Evolutionary conservation across 2,113 vertebrate genomes (phyloP).

Genomic region (Fukomys damarensis): DNA sequence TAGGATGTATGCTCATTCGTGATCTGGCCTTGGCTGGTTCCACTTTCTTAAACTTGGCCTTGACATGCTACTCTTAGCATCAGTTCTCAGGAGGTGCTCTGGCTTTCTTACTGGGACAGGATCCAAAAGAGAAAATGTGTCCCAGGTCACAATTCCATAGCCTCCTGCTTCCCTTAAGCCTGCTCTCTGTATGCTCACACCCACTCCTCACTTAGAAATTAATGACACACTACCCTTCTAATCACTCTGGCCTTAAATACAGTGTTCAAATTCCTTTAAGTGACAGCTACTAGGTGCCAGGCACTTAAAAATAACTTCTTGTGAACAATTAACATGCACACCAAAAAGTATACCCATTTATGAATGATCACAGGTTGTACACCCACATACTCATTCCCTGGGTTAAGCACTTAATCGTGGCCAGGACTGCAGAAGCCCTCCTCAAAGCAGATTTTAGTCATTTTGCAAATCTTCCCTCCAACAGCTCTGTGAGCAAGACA

Average conservation of each 20-base stretch:
- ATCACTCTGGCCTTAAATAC: background rate
- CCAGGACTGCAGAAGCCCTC: background rate
- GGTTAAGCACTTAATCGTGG: background rate
- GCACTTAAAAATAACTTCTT: background rate
- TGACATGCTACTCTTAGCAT: background rate
- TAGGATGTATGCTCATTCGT: background rate
- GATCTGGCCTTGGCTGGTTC: background rate
- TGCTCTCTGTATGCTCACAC: background rate
- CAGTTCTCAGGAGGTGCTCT: background rate
- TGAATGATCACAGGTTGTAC: background rate
- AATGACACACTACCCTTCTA: slow-evolving; percentile 23
- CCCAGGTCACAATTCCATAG: slow-evolving; percentile 19
- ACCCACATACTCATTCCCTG: background rate
- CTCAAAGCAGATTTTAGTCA: background rate
- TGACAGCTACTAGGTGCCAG: background rate
- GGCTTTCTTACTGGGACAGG: slow-evolving; percentile 36
- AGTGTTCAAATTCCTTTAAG: slow-evolving; percentile 2
- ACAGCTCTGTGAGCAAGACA: background rate
- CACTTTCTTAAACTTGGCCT: background rate
- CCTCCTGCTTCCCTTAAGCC: background rate
- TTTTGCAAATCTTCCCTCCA: background rate
- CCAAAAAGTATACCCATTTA: background rate
- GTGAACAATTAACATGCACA: background rate
- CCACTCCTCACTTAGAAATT: slow-evolving; percentile 9
- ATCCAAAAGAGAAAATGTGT: slow-evolving; percentile 24